Evolutionary conservation across 64 coral and sea anemone genomes (phyloP), one percentile per base, ranked within the genome.

Genomic region (Hydrozoanthus tunicans): DNA sequence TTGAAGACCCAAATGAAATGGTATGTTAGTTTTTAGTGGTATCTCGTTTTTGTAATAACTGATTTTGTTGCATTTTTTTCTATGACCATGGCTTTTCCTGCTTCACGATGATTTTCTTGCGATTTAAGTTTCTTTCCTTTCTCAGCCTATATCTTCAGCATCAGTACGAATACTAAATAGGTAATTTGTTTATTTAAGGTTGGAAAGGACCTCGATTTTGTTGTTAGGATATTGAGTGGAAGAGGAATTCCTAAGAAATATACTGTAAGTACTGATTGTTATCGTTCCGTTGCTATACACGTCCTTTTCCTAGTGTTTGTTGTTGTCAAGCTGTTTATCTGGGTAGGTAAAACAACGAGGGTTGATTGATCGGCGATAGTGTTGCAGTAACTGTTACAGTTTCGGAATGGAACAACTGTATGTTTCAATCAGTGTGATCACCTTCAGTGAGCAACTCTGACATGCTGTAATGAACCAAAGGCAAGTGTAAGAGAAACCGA

Each of bases 161-260:
- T 43, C 32, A 43, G 32, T 43, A 43, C 32, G 32, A 6, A 7
- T 15, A 71, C 23, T 7, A 24, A 8, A 15, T 27, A 5, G 15
- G 58, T 62, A 24, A 51, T 51, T 57, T 62, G 4, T 83, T 62
- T 32, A 66, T 78, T 57, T 57, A 80, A 98, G 96, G 82, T 94
- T 86, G 96, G 93, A 70, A 93, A 90, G 56, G 92, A 94, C 9
- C 86, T 98, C 17, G 93, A 93, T 62, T 98, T 98, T 78, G 93
- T 98, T 53, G 96, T 98, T 11, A 85, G 93, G 10, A 90, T 98
- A 69, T 73, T 84, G 62, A 98, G 93, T 55, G 96, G 93, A 55
- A 80, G 91, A 57, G 96, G 96, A 71, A 83, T 98, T 81, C 93
- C 93, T 7, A 98, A 94, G 81, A 94, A 90, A 80, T 98, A 94